phyloP scores from a whole-genome alignment of 2,888 invertebrate genomes.

The Scaptomyza polygonia region DNA sequence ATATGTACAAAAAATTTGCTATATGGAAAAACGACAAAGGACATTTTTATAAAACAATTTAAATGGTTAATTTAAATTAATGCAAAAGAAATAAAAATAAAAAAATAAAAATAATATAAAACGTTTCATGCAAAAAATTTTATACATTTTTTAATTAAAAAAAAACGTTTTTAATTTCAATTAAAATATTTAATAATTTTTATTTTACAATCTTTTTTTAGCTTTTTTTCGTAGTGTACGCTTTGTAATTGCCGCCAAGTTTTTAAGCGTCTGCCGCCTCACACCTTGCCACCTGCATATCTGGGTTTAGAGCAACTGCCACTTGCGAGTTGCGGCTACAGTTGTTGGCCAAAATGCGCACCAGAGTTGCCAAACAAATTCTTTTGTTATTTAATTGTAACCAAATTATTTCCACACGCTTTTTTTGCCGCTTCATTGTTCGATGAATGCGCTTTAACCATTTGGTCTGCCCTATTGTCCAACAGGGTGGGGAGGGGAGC shows the following conservation, averaged over 20 bases:
- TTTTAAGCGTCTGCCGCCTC: conserved; percentile 6
- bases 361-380: conserved; percentile 81
- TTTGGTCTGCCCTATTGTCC: conserved; percentile 16
- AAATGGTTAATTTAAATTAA: too few relatives aligned
- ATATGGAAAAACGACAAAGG: background rate
- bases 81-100: too few relatives aligned
- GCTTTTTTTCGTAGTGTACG: conserved; percentile 4
- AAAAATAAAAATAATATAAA: too few relatives aligned
- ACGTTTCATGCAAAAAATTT: too few relatives aligned
- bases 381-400: conserved; percentile 81
- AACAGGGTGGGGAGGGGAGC: conserved; percentile 25
- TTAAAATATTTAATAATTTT: too few relatives aligned
- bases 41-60: too few relatives aligned
- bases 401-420: conserved; percentile 81
- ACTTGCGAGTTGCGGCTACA: conserved; percentile 41
- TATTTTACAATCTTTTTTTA: background rate
- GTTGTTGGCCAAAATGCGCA: conserved; percentile 75
- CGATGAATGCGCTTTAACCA: conserved; percentile 10
- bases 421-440: conserved; percentile 33
- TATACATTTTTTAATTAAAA: too few relatives aligned
- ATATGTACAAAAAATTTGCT: background rate
- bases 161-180: too few relatives aligned
- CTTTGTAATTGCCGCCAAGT: conserved; percentile 56
- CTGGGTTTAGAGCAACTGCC: conserved; percentile 7
- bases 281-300: conserved; percentile 18